Percentiles rank a stretch among this genome's conserved stretches.
phyloP scores from a whole-genome alignment of 2,113 vertebrate genomes.

The Mesoclemmys tuberculata region DNA sequence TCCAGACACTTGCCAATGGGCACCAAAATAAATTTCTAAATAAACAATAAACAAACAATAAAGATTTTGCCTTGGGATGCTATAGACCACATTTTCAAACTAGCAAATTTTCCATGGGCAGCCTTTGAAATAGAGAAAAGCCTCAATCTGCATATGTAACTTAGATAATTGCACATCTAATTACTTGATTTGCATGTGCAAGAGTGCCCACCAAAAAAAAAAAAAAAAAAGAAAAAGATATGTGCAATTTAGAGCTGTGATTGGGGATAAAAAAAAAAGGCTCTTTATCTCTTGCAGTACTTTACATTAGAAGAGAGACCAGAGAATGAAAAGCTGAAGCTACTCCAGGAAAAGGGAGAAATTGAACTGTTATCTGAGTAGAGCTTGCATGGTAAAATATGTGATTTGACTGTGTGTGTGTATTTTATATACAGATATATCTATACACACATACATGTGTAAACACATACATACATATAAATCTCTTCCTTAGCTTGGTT shows the following conservation, averaged over 20 bases:
- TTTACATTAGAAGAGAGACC: background rate
- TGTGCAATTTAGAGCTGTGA: background rate
- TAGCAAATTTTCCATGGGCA: background rate
- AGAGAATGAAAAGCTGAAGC: constrained; percentile 2
- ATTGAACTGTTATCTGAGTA: background rate
- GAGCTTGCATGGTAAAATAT: constrained; percentile 5
- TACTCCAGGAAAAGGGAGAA: constrained; percentile 1
- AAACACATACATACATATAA: background rate
- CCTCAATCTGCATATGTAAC: background rate
- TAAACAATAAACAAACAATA: background rate
- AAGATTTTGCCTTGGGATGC: background rate
- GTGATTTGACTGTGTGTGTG: background rate
- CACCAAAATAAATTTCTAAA: background rate
- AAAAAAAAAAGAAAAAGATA: background rate
- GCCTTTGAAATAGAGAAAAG: background rate
- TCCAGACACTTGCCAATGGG: background rate
- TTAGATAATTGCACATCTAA: background rate
- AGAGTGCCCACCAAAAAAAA: background rate
- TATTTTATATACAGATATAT: too few relatives aligned
- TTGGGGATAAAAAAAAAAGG: background rate
- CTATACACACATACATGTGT: too few relatives aligned
- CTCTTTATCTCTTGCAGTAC: background rate
- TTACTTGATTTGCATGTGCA: background rate
- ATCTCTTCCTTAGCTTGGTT: background rate
- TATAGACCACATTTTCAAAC: background rate